A percentile compares a stretch with the other conserved stretches of the same genome.
Conservation (phyloP, 2,797 vertebrate genomes). For the Momotus momota region DNA sequence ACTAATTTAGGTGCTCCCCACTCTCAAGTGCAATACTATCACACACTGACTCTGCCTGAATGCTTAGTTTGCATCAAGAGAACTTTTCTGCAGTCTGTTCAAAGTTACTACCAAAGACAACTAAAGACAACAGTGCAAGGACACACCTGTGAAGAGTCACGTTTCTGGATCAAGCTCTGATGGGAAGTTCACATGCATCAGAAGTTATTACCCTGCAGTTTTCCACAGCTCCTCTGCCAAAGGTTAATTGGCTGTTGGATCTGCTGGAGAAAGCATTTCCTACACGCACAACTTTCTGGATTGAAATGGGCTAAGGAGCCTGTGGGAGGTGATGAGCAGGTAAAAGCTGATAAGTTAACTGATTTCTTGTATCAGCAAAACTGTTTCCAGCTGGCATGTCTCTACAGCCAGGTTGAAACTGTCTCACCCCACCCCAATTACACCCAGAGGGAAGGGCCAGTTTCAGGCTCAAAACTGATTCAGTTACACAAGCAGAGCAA, state of each 20-base stretch:
- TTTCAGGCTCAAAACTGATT: background rate
- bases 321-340: background rate
- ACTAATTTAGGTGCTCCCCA: background rate
- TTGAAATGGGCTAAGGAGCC: background rate
- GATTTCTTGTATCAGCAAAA: background rate
- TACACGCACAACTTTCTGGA: background rate
- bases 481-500: background rate
- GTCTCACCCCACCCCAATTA: background rate
- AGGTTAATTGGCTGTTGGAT: background rate
- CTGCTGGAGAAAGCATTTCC: background rate
- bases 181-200: background rate
- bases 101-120: background rate
- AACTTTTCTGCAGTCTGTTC: background rate
- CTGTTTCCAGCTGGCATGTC: background rate
- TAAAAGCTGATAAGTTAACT: background rate
- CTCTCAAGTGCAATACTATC: background rate
- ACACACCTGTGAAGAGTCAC: background rate
- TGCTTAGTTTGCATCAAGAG: background rate
- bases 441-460: background rate
- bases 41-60: background rate
- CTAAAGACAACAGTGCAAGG: background rate
- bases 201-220: background rate
- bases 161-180: background rate
- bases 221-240: background rate
- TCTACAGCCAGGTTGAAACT: background rate